These are phyloP conservation scores for Phaedon cochleariae DNA, from an alignment of 2,888 invertebrate species.

Conservation along the genomic window DNA sequence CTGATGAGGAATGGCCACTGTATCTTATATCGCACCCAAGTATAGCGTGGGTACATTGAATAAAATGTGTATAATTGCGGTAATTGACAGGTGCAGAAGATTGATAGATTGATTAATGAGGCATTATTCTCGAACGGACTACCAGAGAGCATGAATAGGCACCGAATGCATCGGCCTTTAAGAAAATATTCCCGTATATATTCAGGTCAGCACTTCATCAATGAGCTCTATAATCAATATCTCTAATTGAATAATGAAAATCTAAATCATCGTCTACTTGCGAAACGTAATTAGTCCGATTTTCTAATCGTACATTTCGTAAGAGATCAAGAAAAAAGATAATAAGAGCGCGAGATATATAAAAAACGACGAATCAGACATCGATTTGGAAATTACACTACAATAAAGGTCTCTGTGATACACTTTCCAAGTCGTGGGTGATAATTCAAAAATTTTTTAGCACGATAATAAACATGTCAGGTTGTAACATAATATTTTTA, in stretches of 20 bases:
- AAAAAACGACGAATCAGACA: slow-evolving; percentile 23
- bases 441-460: slow-evolving; percentile 48
- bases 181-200: background rate
- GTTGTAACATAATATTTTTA: slow-evolving; percentile 42
- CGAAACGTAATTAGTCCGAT: slow-evolving; percentile 20
- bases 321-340: slow-evolving; percentile 27
- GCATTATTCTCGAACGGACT: background rate
- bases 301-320: slow-evolving; percentile 15
- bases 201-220: slow-evolving; percentile 14
- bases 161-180: background rate
- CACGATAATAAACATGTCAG: slow-evolving; percentile 48
- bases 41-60: no score
- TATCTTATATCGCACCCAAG: no score
- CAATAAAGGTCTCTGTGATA: slow-evolving; percentile 25
- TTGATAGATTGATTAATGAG: background rate
- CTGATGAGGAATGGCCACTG: no score
- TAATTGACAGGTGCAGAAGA: slow-evolving; percentile 2
- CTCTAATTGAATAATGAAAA: slow-evolving; percentile 28
- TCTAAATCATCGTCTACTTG: slow-evolving; percentile 21
- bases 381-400: slow-evolving; percentile 28
- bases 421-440: slow-evolving; percentile 51
- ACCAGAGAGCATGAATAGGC: background rate
- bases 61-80: background rate
- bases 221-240: slow-evolving; percentile 18
- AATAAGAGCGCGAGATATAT: slow-evolving; percentile 11